Percentiles rank a stretch among this genome's conserved stretches.
Conservation (phyloP, 2,797 vertebrate genomes). For the Anas bahamensis region DNA sequence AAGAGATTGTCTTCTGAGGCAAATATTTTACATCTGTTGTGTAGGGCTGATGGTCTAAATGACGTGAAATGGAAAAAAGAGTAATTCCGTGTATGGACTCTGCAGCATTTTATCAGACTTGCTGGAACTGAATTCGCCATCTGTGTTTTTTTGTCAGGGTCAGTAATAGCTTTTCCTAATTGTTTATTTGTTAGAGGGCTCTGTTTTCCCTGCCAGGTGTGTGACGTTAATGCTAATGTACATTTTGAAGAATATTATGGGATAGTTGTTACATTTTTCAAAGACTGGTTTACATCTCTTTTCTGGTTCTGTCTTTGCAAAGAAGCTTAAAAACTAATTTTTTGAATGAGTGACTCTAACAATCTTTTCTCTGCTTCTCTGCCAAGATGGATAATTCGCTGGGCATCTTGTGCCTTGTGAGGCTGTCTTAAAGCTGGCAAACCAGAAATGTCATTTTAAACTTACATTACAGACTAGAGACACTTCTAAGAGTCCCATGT, state of each 20-base stretch:
- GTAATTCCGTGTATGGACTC: slow-evolving; percentile 15
- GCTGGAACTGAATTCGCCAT: background rate
- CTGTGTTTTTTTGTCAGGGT: slow-evolving; percentile 9
- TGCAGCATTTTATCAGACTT: background rate
- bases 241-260: background rate
- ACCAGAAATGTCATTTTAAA: background rate
- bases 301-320: background rate
- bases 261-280: background rate
- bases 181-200: background rate
- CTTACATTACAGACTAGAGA: background rate
- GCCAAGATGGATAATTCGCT: background rate
- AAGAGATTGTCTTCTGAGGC: background rate
- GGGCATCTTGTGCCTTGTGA: background rate
- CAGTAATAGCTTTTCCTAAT: background rate
- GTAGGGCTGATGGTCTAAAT: background rate
- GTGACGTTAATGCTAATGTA: background rate
- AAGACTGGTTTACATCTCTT: background rate
- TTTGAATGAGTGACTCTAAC: background rate
- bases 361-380: background rate
- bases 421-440: background rate
- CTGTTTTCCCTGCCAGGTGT: background rate
- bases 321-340: background rate
- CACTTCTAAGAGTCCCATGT: background rate
- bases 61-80: background rate
- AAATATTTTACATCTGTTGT: background rate